phyloP scores from a whole-genome alignment of 2,888 invertebrate species.

The Drosophila sordidula region DNA sequence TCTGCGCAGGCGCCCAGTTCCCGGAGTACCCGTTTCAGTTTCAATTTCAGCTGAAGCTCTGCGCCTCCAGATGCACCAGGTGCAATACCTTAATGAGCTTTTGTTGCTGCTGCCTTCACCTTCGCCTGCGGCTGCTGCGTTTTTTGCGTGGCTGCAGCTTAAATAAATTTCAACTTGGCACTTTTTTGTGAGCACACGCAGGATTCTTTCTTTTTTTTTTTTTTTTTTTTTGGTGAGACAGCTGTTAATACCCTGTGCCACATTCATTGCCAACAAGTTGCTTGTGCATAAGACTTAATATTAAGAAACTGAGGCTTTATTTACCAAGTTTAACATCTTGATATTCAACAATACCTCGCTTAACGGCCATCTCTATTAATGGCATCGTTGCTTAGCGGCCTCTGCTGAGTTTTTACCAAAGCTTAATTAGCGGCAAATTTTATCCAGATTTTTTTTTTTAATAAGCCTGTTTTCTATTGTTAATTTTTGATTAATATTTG shows the following conservation, averaged over 20 bases:
- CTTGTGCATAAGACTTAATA: no score
- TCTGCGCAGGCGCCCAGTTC: constrained; percentile 16
- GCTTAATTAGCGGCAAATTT: no score
- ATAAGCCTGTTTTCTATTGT: no score
- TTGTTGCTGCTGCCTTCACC: constrained; percentile 35
- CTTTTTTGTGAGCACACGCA: constrained; percentile 49
- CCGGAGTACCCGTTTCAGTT: constrained; percentile 19
- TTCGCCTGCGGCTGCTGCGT: constrained; percentile 53
- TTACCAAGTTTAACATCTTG: no score
- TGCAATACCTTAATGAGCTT: constrained; percentile 78
- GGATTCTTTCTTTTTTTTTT: constrained; percentile 36
- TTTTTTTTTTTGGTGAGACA: constrained; percentile 13
- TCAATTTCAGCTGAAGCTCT: constrained; percentile 29
- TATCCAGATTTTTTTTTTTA: no score
- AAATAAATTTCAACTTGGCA: constrained; percentile 60
- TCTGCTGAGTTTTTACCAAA: no score
- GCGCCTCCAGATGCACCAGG: constrained; percentile 56
- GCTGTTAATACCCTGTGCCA: constrained; percentile 42
- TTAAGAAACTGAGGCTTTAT: no score
- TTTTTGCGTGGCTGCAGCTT: constrained; percentile 42
- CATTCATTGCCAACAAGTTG: neutral
- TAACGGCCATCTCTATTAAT: no score
- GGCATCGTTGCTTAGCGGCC: no score
- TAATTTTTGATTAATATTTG: no score
- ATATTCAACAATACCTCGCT: no score